Conservation (phyloP, 30 jellyfish, hydroid and myxozoan genomes). For the Aurelia aurita complex sp. Pacific region DNA sequence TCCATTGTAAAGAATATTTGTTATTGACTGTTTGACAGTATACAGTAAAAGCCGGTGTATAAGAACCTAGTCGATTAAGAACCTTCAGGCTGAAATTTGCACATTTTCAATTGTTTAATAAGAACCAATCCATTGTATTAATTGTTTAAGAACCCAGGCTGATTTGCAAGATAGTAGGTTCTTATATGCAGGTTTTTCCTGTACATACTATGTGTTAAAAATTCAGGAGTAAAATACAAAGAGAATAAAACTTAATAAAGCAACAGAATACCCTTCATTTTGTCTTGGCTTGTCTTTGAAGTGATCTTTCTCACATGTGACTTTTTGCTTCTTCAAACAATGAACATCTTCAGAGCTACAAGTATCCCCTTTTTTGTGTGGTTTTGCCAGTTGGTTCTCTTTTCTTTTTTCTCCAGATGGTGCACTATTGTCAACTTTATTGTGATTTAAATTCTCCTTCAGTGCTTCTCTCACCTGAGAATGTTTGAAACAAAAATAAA, state of each 20-base stretch:
- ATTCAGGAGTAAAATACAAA: too few species aligned
- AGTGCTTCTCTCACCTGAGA: neutral
- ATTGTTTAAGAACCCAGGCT: too few species aligned
- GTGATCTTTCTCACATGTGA: neutral
- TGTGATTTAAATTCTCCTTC: slow-evolving; percentile 7
- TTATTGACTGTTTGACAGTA: too few species aligned
- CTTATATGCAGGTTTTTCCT: too few species aligned
- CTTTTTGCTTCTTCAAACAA: neutral
- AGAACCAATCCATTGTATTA: too few species aligned
- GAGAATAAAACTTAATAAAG: neutral
- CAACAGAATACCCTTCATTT: slow-evolving; percentile 13
- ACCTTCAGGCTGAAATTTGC: too few species aligned
- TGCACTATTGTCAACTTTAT: neutral
- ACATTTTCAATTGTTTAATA: too few species aligned
- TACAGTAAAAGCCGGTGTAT: too few species aligned
- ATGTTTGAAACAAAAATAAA: neutral
- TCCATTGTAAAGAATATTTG: neutral
- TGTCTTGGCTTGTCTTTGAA: neutral
- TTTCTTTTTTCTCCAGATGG: slow-evolving; percentile 33
- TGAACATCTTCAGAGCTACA: neutral
- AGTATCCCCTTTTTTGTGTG: neutral
- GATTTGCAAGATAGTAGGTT: too few species aligned
- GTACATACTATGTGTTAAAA: too few species aligned
- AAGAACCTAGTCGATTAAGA: too few species aligned
- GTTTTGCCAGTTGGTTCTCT: neutral